Evolutionary conservation across 1,140 invertebrate species (phyloP).

Genomic region (Drosophila kanapiae): DNA sequence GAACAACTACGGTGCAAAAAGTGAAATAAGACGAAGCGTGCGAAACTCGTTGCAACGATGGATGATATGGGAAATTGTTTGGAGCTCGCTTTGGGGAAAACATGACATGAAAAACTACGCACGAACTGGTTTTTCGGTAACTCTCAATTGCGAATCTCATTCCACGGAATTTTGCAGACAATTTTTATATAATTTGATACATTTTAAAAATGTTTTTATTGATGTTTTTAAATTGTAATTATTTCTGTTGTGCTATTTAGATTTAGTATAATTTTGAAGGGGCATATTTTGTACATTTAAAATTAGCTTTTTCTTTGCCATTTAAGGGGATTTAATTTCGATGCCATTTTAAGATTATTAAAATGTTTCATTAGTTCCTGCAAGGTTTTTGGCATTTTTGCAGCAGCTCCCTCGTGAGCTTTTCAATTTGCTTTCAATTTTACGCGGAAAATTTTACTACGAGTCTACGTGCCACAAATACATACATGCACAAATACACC

Average conservation of each 20-base stretch:
- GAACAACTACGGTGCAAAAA: constrained; percentile 16
- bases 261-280: neutral
- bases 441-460: constrained; percentile 82
- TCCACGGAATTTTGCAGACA: neutral
- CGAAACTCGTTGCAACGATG: constrained; percentile 58
- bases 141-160: constrained; percentile 8
- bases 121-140: constrained; percentile 41
- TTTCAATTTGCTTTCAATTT: constrained; percentile 78
- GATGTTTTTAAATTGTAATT: neutral
- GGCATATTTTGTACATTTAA: neutral
- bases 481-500: constrained; percentile 17
- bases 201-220: neutral
- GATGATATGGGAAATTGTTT: constrained; percentile 57
- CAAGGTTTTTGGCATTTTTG: constrained; percentile 11
- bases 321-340: neutral
- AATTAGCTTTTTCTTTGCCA: neutral
- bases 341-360: neutral
- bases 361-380: neutral
- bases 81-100: constrained; percentile 41
- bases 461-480: constrained; percentile 64
- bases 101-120: constrained; percentile 56
- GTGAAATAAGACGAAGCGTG: constrained; percentile 65
- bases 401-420: constrained; percentile 26
- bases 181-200: constrained; percentile 13
- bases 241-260: neutral